A percentile compares a stretch with the other conserved stretches of the same genome.
phyloP scores from a whole-genome alignment of 2,888 invertebrate genomes.

The Tenthredo mesomela region DNA sequence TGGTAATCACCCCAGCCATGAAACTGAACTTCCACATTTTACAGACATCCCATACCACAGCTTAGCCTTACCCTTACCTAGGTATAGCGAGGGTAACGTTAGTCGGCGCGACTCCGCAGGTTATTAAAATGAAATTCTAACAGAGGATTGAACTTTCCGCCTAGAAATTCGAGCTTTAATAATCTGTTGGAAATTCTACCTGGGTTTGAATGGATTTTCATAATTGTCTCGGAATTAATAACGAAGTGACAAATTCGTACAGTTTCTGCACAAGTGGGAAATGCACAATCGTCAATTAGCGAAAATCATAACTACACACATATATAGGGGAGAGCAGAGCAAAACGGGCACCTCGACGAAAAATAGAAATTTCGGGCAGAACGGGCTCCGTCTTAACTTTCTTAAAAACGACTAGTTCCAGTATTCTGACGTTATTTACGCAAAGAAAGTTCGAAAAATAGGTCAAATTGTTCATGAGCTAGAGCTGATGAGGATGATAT shows the following conservation, averaged over 20 bases:
- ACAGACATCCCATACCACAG: not conserved
- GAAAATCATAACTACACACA: not conserved
- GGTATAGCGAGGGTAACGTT: not conserved
- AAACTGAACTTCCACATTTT: slow-evolving; percentile 9
- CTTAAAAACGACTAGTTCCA: too few species aligned
- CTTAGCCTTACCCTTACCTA: slow-evolving; percentile 6
- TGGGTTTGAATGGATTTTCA: not conserved
- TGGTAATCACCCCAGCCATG: slow-evolving; percentile 32
- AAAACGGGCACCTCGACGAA: too few species aligned
- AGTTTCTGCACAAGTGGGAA: not conserved
- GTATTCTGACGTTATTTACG: too few species aligned
- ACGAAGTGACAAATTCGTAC: not conserved
- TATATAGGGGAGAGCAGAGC: too few species aligned
- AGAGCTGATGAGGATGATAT: too few species aligned
- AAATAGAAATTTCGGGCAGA: too few species aligned
- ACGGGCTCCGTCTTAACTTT: too few species aligned
- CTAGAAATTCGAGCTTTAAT: not conserved
- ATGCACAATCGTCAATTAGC: not conserved
- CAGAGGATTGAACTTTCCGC: slow-evolving; percentile 21
- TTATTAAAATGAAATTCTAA: slow-evolving; percentile 19
- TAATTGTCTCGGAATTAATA: not conserved
- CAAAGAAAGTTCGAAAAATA: too few species aligned
- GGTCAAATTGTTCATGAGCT: too few species aligned
- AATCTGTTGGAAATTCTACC: slow-evolving; percentile 1
- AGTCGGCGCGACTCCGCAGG: not conserved